Percentiles rank a stretch among this genome's conserved stretches.
Evolutionary conservation across 2,797 vertebrate species (phyloP).

Genomic region (Danio kyathit): DNA sequence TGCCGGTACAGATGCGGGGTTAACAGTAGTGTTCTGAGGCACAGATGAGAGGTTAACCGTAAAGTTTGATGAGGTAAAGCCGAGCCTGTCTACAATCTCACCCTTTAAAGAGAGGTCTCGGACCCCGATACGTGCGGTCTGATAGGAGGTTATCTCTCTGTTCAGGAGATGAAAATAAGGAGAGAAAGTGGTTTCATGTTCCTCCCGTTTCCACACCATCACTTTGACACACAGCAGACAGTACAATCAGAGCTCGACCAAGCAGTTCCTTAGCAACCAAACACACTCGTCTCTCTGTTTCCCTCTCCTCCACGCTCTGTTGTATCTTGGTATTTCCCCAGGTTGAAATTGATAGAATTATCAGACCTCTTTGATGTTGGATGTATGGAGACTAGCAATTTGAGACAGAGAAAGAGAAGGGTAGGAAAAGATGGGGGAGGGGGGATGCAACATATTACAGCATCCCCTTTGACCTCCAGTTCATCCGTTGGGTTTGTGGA

Average conservation of each 20-base stretch:
- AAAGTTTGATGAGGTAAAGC: constrained; percentile 32
- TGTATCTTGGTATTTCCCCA: constrained; percentile 52
- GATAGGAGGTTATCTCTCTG: constrained; percentile 36
- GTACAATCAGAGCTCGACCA: constrained; percentile 62
- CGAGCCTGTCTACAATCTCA: constrained; percentile 2
- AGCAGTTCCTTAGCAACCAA: constrained; percentile 81
- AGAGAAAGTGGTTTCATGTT: constrained; percentile 49
- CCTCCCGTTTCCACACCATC: constrained; percentile 31
- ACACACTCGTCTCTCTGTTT: constrained; percentile 70
- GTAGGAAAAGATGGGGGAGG: background rate
- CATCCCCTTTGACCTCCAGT: constrained; percentile 16
- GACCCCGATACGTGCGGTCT: background rate
- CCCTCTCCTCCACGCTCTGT: background rate
- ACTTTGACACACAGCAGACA: constrained; percentile 60
- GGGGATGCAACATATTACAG: background rate
- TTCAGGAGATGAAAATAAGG: constrained; percentile 35
- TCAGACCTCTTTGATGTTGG: constrained; percentile 34
- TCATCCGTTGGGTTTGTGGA: background rate
- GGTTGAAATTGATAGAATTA: constrained; percentile 52
- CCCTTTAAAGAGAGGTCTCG: constrained; percentile 31
- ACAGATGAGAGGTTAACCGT: constrained; percentile 30
- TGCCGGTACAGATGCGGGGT: background rate
- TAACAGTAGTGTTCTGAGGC: constrained; percentile 21
- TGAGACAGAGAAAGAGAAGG: background rate
- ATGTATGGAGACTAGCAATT: constrained; percentile 27